Percentiles rank a stretch among this genome's conserved stretches.
These are phyloP conservation scores for Myioborus melanocephalus DNA, from an alignment of 2,797 vertebrate species.

Conservation along the genomic window DNA sequence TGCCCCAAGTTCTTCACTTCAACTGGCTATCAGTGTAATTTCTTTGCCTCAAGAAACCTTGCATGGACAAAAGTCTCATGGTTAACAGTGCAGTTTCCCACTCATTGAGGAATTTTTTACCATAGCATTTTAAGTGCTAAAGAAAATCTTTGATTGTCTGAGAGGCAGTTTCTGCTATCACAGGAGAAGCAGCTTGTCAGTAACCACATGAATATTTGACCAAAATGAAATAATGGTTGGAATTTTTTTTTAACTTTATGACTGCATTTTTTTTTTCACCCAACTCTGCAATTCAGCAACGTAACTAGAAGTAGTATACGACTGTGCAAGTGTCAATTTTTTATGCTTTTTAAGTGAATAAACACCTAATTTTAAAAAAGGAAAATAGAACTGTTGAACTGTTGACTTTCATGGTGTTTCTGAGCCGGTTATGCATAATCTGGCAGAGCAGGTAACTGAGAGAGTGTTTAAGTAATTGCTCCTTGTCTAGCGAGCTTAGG, in stretches of 20 bases:
- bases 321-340: background rate
- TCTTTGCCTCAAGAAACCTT: background rate
- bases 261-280: background rate
- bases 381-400: background rate
- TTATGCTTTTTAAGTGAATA: background rate
- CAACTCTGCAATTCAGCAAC: background rate
- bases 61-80: background rate
- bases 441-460: background rate
- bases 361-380: background rate
- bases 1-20: background rate
- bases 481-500: background rate
- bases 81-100: background rate
- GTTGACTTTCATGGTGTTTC: background rate
- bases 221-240: background rate
- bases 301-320: background rate
- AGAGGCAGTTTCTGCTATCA: background rate
- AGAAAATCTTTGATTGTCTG: background rate
- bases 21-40: background rate
- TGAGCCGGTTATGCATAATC: background rate
- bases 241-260: background rate
- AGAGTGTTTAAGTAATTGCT: background rate
- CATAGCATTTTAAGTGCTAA: background rate
- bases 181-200: background rate
- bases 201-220: background rate
- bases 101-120: background rate